phyloP scores from a whole-genome alignment of 30 jellyfish, hydroid and myxozoan genomes.

The Chironex yamaguchii region DNA sequence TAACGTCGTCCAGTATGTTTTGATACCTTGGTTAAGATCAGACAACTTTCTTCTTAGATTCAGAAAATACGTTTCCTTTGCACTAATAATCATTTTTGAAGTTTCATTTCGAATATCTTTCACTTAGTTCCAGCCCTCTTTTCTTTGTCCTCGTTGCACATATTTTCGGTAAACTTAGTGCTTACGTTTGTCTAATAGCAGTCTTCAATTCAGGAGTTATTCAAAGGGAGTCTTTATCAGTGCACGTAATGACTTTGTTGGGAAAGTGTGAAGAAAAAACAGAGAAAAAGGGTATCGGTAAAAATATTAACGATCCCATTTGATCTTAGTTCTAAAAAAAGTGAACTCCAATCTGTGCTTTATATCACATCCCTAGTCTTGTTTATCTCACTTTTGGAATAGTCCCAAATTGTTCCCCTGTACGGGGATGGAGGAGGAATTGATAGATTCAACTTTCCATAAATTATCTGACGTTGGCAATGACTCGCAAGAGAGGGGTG shows the following conservation, averaged over 20 bases:
- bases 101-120: conserved; percentile 34
- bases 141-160: conserved; percentile 20
- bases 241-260: conserved; percentile 17
- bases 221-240: conserved; percentile 16
- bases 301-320: conserved; percentile 25
- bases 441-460: conserved; percentile 22
- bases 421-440: conserved; percentile 59
- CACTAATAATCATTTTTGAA: conserved; percentile 12
- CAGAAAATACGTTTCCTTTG: conserved; percentile 47
- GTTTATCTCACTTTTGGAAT: conserved; percentile 2
- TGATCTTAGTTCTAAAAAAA: conserved; percentile 24
- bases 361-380: conserved; percentile 27
- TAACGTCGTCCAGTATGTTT: no score
- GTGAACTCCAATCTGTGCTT: conserved; percentile 15
- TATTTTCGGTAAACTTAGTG: conserved; percentile 1
- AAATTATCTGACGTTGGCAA: conserved; percentile 34
- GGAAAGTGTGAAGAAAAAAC: conserved; percentile 21
- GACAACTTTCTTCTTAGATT: conserved; percentile 43
- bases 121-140: conserved; percentile 29
- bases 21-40: conserved; percentile 16
- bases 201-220: conserved; percentile 4
- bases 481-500: conserved; percentile 44
- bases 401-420: conserved; percentile 55
- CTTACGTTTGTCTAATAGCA: background rate
- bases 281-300: conserved; percentile 40